Conservation (phyloP, 2,113 vertebrate species). For the Silurus asotus region DNA sequence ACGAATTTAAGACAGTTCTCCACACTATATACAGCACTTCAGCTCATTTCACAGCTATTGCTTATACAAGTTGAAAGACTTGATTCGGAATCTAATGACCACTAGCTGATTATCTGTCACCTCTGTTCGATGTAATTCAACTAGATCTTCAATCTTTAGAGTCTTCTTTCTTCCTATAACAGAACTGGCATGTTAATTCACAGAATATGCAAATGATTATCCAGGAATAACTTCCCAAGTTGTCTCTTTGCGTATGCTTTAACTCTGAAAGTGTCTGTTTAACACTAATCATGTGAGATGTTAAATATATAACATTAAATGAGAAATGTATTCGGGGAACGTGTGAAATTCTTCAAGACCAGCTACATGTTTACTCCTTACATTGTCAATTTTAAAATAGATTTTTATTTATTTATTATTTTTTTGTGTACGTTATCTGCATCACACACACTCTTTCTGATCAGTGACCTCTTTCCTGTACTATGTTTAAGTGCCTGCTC, state of each 20-base stretch:
- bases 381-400: not conserved
- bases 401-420: too few relatives aligned
- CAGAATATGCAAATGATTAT: not conserved
- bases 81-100: not conserved
- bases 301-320: not conserved
- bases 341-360: not conserved
- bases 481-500: not conserved
- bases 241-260: not conserved
- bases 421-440: too few relatives aligned
- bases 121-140: not conserved
- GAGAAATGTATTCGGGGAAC: not conserved
- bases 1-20: too few relatives aligned
- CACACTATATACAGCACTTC: not conserved
- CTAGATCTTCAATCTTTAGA: not conserved
- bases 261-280: not conserved
- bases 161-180: not conserved
- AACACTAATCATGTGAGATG: not conserved
- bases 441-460: not conserved
- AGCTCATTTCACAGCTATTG: not conserved
- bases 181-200: not conserved
- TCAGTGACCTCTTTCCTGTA: not conserved
- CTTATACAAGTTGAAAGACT: not conserved
- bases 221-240: not conserved
- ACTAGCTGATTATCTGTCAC: too few relatives aligned
- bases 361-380: not conserved